Conservation (phyloP, 1,140 invertebrate species). For the Maniola jurtina region DNA sequence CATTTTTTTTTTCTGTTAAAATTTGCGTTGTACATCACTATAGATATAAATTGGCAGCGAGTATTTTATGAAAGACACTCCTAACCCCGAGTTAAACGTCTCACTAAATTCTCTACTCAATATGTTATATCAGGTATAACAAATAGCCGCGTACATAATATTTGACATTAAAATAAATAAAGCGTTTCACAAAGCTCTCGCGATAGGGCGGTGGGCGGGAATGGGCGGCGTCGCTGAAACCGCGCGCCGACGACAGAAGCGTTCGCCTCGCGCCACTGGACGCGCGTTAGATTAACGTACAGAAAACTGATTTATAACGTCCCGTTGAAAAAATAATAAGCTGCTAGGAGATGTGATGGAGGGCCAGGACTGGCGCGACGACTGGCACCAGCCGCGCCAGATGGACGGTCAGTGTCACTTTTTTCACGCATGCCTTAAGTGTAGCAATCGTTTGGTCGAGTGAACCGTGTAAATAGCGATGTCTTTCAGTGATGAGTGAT, state of each 20-base stretch:
- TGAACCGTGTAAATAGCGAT: conserved; percentile 9
- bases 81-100: conserved; percentile 2
- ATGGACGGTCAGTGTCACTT: conserved; percentile 63
- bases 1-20: too few species aligned
- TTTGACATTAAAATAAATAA: conserved; percentile 52
- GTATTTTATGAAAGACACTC: neutral
- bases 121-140: conserved; percentile 12
- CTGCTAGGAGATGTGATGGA: conserved; percentile 66
- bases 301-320: conserved; percentile 74
- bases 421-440: conserved; percentile 19
- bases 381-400: conserved; percentile 68
- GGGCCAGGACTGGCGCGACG: conserved; percentile 71
- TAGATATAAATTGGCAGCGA: too few species aligned
- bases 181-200: conserved; percentile 5
- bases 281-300: conserved; percentile 67
- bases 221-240: conserved; percentile 41
- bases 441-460: conserved; percentile 15
- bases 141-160: conserved; percentile 41
- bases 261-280: conserved; percentile 59
- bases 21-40: too few species aligned
- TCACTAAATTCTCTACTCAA: conserved; percentile 7
- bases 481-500: conserved; percentile 11
- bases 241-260: conserved; percentile 68
- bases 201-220: conserved; percentile 54
- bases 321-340: conserved; percentile 74